A percentile compares a stretch with the other conserved stretches of the same genome.
Evolutionary conservation across 2,888 invertebrate genomes (phyloP).

Genomic region (Agonopterix alstromeriana): DNA sequence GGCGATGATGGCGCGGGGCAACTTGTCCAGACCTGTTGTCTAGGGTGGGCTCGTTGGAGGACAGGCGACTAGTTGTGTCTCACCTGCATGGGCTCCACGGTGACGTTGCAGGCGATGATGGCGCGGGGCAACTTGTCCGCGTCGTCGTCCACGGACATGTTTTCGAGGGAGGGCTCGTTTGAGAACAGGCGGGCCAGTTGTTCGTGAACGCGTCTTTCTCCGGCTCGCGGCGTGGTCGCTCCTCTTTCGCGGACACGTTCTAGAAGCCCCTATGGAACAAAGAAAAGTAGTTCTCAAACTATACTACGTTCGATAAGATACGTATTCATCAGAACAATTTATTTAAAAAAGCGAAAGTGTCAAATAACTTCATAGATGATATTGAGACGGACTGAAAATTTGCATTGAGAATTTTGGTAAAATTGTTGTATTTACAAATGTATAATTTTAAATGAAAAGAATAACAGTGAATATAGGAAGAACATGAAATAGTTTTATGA

Average conservation of each 20-base stretch:
- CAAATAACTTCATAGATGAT: too few relatives aligned
- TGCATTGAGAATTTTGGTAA: too few relatives aligned
- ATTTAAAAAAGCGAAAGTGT: too few relatives aligned
- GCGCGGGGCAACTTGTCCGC: conserved; percentile 9
- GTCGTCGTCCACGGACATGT: conserved; percentile 11
- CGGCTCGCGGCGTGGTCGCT: conserved; percentile 75
- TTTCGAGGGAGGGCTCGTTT: conserved; percentile 23
- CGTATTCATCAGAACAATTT: too few relatives aligned
- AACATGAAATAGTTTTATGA: too few relatives aligned
- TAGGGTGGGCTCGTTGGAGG: conserved; percentile 35
- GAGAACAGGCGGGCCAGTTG: conserved; percentile 77
- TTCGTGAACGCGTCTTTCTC: conserved; percentile 84
- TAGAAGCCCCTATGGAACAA: conserved; percentile 77
- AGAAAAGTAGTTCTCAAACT: neutral
- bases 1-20: conserved; percentile 18
- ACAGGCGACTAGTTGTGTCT: conserved; percentile 31
- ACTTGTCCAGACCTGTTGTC: conserved; percentile 16
- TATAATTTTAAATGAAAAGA: too few relatives aligned
- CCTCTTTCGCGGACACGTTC: conserved; percentile 86
- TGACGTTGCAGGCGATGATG: conserved; percentile 30
- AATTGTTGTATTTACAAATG: too few relatives aligned
- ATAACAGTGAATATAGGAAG: too few relatives aligned
- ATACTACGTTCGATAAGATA: neutral
- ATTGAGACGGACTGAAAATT: too few relatives aligned
- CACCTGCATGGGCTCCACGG: conserved; percentile 56